Evolutionary conservation across 2,797 vertebrate species (phyloP).

Genomic region (Argya squamiceps): DNA sequence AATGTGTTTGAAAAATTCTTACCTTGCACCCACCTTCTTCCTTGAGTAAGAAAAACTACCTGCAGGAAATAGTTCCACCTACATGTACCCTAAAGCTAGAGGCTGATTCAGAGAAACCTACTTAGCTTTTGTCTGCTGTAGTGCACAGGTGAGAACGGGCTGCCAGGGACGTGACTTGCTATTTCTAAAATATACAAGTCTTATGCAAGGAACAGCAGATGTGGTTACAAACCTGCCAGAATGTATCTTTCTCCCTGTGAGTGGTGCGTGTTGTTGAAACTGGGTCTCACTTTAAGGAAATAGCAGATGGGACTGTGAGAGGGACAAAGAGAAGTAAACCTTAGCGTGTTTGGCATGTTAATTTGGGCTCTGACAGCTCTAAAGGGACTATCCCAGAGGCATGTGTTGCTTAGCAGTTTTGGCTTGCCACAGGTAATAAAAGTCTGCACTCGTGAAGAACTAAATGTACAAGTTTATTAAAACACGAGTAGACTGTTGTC

Average conservation of each 20-base stretch:
- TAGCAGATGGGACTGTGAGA: neutral
- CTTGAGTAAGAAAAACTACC: neutral
- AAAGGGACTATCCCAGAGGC: neutral
- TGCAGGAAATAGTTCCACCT: neutral
- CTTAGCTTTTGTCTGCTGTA: neutral
- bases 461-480: conserved; percentile 25
- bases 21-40: neutral
- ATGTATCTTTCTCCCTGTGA: neutral
- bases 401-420: neutral
- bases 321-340: neutral
- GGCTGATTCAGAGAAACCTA: neutral
- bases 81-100: rapidly evolving
- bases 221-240: neutral
- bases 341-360: neutral
- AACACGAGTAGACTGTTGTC: neutral
- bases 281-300: neutral
- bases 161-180: neutral
- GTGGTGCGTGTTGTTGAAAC: neutral
- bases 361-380: neutral
- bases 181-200: neutral
- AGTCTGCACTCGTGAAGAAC: neutral
- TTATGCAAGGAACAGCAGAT: neutral
- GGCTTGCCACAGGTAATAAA: neutral
- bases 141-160: neutral
- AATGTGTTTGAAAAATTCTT: neutral